Evolutionary conservation across 2,888 invertebrate species (phyloP).

Genomic region (Hyposoter didymator): DNA sequence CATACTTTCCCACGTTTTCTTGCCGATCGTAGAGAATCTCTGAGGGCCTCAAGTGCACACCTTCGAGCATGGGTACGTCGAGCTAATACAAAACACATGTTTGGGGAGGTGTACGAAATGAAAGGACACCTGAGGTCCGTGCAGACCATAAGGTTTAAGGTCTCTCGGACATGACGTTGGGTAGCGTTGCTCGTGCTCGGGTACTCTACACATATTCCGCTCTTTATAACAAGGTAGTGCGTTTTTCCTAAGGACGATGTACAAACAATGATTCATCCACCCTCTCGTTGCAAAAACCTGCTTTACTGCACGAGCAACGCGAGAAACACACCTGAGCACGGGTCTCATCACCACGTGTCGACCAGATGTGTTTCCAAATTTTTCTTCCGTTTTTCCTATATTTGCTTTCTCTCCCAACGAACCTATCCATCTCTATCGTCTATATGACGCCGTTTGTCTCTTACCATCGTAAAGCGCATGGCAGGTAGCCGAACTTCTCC

Average conservation of each 20-base stretch:
- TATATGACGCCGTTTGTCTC: conserved; percentile 34
- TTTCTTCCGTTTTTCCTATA: conserved; percentile 26
- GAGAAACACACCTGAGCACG: conserved; percentile 66
- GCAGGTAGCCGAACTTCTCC: conserved; percentile 60
- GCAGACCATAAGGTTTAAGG: conserved; percentile 58
- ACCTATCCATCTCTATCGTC: neutral
- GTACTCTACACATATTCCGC: conserved; percentile 22
- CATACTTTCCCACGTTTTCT: conserved; percentile 75
- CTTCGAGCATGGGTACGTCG: conserved; percentile 54
- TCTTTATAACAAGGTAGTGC: conserved; percentile 21
- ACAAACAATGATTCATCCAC: conserved; percentile 55
- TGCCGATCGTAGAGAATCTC: conserved; percentile 31
- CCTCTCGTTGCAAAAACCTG: conserved; percentile 31
- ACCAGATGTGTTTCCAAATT: conserved; percentile 72
- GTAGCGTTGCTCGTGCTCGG: conserved; percentile 19
- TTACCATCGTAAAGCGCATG: conserved; percentile 65
- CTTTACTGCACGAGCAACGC: conserved; percentile 15
- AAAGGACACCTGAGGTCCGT: conserved; percentile 65
- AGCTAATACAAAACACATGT: conserved; percentile 81
- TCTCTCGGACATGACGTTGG: conserved; percentile 42
- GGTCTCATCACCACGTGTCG: conserved; percentile 73
- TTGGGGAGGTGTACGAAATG: conserved; percentile 40
- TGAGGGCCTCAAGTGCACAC: conserved; percentile 41
- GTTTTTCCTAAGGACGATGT: conserved; percentile 47
- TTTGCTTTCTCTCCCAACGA: conserved; percentile 33